A percentile compares a stretch with the other conserved stretches of the same genome.
Evolutionary conservation across 1,140 invertebrate genomes (phyloP).

Genomic region (Kradibia gibbosae): DNA sequence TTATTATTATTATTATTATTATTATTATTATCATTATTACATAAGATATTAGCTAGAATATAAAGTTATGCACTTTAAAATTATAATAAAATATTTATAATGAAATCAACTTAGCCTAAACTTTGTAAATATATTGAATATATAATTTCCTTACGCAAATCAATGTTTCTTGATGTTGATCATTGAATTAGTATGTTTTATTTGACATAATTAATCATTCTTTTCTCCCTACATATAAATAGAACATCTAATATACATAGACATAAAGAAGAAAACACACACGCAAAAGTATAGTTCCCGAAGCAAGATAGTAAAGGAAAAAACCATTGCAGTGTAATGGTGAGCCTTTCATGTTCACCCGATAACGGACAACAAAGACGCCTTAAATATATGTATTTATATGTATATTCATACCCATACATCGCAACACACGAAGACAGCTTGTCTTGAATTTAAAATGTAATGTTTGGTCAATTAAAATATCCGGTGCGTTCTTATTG

Average conservation of each 20-base stretch:
- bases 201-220: too few species aligned
- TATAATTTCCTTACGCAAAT: too few species aligned
- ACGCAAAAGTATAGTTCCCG: not conserved
- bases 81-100: too few species aligned
- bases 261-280: not conserved
- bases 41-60: too few species aligned
- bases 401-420: not conserved
- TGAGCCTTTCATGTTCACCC: not conserved
- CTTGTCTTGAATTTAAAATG: slow-evolving; percentile 20
- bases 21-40: too few species aligned
- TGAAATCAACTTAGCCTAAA: too few species aligned
- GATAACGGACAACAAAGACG: slow-evolving; percentile 21
- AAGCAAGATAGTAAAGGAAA: not conserved
- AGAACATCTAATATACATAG: not conserved
- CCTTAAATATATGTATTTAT: too few species aligned
- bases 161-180: too few species aligned
- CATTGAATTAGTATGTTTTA: too few species aligned
- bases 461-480: slow-evolving; percentile 48
- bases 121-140: too few species aligned
- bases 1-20: too few species aligned
- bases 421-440: slow-evolving; percentile 21
- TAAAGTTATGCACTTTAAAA: too few species aligned
- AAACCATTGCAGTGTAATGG: not conserved
- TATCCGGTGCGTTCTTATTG: slow-evolving; percentile 8
- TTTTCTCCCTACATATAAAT: not conserved